Evolutionary conservation across 2,797 vertebrate species (phyloP), one percentile per base, ranked within the genome.

Genomic region (Scyliorhinus canicula): DNA sequence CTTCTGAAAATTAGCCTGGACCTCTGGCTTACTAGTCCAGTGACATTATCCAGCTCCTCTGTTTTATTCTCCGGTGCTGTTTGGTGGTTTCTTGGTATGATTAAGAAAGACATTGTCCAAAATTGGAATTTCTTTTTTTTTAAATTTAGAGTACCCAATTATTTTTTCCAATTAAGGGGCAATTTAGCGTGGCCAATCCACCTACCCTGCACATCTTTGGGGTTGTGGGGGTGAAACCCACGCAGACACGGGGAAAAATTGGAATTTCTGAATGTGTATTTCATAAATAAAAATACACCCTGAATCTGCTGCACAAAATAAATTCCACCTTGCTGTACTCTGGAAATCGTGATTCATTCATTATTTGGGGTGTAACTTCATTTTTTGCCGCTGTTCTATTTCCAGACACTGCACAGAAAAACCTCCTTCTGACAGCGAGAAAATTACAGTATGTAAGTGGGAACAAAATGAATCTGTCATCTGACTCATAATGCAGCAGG

Each of bases 401-500:
- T 94, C 67, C 67, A 94, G 93, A n/a, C 67, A 91, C n/a, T 14
- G 88, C 26, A 26, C 35, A 74, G 31, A 93, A 71, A 94, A 94
- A 94, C 44, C 28, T 69, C 55, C 71, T 94, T 74, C 67, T 94
- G 28, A 47, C 67, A 94, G 12, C 1, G 28, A 74, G 50, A 94
- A 44, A 74, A 94, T 94, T 94, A 40, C 88, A 63, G 57, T 40
- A 3, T 35, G 44, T 94, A 67, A 94, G 67, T 69, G 47, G 93
- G 93, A 55, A 47, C 67, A 71, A 52, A 52, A 52, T 52, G 93
- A 74, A 94, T n/a, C 67, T 94, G 93, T 94, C 67, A 55, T 50
- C 93, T 94, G 93, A 94, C 67, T 69, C 93, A 94, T 94, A 94
- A 74, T 74, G 47, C 93, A 74, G 93, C 67, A 52, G 35, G 47